These are phyloP conservation scores for Labeo rohita DNA, from an alignment of 2,113 vertebrate species.

Conservation along the genomic window DNA sequence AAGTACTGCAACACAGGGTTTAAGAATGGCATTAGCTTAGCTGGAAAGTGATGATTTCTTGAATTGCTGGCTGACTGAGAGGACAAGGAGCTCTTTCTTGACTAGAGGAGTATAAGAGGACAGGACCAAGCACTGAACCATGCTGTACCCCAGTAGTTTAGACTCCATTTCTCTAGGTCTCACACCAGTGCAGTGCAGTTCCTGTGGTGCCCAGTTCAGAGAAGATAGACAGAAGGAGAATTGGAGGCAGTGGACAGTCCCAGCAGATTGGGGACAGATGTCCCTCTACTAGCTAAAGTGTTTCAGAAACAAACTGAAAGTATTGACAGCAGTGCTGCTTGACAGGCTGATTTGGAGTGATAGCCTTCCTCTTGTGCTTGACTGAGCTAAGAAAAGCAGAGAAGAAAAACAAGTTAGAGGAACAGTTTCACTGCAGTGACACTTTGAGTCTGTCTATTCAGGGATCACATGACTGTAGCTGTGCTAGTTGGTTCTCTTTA, in stretches of 20 bases:
- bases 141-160: background rate
- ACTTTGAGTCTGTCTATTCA: background rate
- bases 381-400: too few species aligned
- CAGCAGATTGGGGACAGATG: too few species aligned
- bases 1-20: background rate
- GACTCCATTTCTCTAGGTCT: background rate
- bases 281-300: too few species aligned
- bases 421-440: background rate
- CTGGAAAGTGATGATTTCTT: background rate
- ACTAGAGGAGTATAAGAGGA: background rate
- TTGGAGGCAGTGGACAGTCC: too few species aligned
- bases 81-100: background rate
- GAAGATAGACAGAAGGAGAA: background rate
- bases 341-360: too few species aligned
- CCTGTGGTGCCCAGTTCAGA: background rate
- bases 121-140: background rate
- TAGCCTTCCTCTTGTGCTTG: too few species aligned
- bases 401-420: too few species aligned
- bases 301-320: too few species aligned
- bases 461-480: background rate
- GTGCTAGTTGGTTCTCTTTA: too few species aligned
- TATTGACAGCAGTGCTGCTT: too few species aligned
- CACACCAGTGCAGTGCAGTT: background rate
- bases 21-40: background rate
- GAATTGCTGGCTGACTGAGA: background rate